These are phyloP conservation scores for Drosophila subsilvestris DNA, from an alignment of 2,888 invertebrate species.

Conservation along the genomic window DNA sequence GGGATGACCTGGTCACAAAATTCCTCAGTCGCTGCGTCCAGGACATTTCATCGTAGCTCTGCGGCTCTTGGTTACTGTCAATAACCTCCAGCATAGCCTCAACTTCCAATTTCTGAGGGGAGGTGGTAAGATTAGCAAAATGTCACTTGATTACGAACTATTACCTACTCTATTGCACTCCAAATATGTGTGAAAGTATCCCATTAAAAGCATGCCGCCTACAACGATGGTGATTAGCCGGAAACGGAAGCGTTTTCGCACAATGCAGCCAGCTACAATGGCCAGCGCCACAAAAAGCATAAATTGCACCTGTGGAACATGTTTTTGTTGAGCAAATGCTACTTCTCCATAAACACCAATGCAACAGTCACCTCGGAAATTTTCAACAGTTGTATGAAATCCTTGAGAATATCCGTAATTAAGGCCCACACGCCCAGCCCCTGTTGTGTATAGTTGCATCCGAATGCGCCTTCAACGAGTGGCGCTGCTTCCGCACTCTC, in stretches of 20 bases:
- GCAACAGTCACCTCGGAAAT: constrained; percentile 67
- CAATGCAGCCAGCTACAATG: constrained; percentile 54
- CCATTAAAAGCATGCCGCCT: constrained; percentile 61
- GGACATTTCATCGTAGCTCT: constrained; percentile 8
- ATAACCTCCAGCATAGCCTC: constrained; percentile 68
- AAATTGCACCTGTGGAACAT: constrained; percentile 68
- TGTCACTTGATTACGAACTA: not conserved
- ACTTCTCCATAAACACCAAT: not conserved
- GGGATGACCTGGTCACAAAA: constrained; percentile 30
- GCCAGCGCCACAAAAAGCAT: constrained; percentile 43
- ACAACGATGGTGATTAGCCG: constrained; percentile 52
- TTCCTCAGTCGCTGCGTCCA: constrained; percentile 47
- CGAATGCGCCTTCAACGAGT: constrained; percentile 18
- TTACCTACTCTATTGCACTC: constrained; percentile 80
- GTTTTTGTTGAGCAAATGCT: constrained; percentile 3
- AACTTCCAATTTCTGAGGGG: constrained; percentile 73
- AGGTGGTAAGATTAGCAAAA: not conserved
- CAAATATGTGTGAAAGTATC: constrained; percentile 77
- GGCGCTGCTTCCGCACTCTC: constrained; percentile 46
- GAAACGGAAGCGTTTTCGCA: constrained; percentile 62
- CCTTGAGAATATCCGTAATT: constrained; percentile 64
- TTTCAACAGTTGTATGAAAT: constrained; percentile 57
- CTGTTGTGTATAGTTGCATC: constrained; percentile 35
- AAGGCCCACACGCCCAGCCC: constrained; percentile 47
- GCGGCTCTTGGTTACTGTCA: constrained; percentile 34